Conservation (phyloP, 92 coral and sea anemone genomes). For the Nematostella vectensis region DNA sequence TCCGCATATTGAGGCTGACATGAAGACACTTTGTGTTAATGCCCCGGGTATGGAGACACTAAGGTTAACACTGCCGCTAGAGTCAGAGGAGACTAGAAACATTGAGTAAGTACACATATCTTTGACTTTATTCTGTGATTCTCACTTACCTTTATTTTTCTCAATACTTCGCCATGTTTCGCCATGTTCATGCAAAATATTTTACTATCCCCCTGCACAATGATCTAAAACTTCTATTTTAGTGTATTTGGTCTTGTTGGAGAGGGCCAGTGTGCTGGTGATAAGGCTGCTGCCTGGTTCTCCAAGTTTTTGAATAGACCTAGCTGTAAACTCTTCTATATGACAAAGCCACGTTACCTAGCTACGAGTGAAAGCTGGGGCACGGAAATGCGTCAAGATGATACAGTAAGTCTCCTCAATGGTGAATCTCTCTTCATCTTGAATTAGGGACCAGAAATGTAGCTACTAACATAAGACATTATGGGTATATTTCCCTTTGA, state of each 20-base stretch:
- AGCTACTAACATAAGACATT: too few relatives aligned
- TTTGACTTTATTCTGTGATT: too few relatives aligned
- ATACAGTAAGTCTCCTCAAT: constrained; percentile 53
- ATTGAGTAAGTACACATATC: constrained; percentile 13
- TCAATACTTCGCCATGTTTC: too few relatives aligned
- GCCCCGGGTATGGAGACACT: constrained; percentile 85
- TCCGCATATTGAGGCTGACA: constrained; percentile 52
- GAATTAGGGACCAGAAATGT: too few relatives aligned
- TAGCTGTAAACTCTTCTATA: constrained; percentile 43
- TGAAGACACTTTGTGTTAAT: constrained; percentile 38
- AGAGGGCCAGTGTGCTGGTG: constrained; percentile 80
- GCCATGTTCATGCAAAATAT: too few relatives aligned
- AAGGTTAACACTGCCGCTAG: constrained; percentile 32
- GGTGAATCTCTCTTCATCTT: too few relatives aligned
- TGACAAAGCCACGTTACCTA: constrained; percentile 47
- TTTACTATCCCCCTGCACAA: too few relatives aligned
- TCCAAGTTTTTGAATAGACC: constrained; percentile 55
- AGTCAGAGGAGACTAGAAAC: background rate
- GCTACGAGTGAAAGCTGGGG: constrained; percentile 54
- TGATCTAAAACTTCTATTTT: too few relatives aligned
- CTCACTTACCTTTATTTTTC: too few relatives aligned
- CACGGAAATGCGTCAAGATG: constrained; percentile 39
- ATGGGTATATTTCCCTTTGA: too few relatives aligned
- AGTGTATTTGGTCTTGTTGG: constrained; percentile 57
- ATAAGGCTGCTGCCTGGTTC: constrained; percentile 74